Base-by-base conservation (phyloP, 2,113 vertebrate species). In the Columba livia region DNA sequence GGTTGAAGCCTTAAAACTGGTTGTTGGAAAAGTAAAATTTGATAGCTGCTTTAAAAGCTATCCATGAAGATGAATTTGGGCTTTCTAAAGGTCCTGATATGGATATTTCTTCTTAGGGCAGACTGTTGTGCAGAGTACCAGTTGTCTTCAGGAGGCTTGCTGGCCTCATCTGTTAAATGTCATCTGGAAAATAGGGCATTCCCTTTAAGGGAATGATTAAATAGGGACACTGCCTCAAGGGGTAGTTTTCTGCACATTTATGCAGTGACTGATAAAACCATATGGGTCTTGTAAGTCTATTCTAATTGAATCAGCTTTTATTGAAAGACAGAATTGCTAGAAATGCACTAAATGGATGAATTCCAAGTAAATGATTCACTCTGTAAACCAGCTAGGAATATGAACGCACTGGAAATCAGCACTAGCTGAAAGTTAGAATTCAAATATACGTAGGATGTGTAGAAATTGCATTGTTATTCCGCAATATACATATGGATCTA, bases 191-290 rank as follows among this genome's bases (percentile, higher is more conserved):
- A 97, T 29, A 95, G 96, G 88, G 84, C 91, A 95, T 95, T 97
- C 79, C 80, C 92, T 96, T 92, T 94, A 91, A 95, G 84, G 74
- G 89, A 94, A 81, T 95, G 96, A 95, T 97, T 94, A 94, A 96
- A 94, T 67, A 96, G 93, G 87, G 82, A 91, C 71, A 74, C 60
- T 91, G 84, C 95, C 94, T 94, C 88, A 79, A 95, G 95, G 91
- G 82, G 92, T 95, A 64, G 79, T 95, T 96, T 92, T 94, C 88
- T 89, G 69, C 81, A 92, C 90, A 73, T 92, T 97, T 89, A 90
- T 95, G 87, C 85, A 73, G 47, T 89, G 91, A 88, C 95, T 96
- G 95, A 95, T 97, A 95, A 97, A 96, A 96, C 94, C 95, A 95
- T 96, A 93, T 97, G 94, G 92, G 92, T 90, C 93, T 89, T 95